These are phyloP conservation scores for Intellagama lesueurii DNA, from an alignment of 2,797 vertebrate species.

Conservation along the genomic window DNA sequence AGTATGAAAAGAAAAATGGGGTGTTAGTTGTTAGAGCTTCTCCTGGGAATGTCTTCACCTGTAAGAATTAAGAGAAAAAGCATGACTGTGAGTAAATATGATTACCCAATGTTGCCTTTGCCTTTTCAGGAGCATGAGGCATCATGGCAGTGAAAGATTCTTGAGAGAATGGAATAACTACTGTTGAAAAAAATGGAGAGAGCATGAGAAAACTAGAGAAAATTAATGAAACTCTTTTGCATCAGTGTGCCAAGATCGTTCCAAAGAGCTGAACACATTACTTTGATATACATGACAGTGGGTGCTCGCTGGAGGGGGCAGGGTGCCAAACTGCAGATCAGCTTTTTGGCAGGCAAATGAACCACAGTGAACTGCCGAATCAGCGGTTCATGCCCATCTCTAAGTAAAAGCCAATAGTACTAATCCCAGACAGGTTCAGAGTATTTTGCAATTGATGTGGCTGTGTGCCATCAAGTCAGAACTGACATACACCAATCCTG, in stretches of 20 bases:
- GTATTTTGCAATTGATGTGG: background rate
- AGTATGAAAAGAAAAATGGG: slow-evolving; percentile 42
- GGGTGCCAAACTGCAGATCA: no score
- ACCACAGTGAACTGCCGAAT: no score
- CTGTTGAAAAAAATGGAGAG: slow-evolving; percentile 61
- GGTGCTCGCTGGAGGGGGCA: no score
- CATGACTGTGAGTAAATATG: slow-evolving; percentile 29
- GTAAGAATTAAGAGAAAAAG: slow-evolving; percentile 40
- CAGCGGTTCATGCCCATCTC: no score
- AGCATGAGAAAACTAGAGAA: slow-evolving; percentile 36
- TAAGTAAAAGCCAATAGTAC: no score
- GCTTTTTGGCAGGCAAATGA: no score
- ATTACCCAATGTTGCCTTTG: slow-evolving; percentile 78
- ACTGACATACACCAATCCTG: no score
- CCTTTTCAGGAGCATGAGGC: slow-evolving; percentile 68
- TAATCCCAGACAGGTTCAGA: background rate
- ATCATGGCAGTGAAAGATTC: slow-evolving; percentile 68
- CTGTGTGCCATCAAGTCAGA: no score
- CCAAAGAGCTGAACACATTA: background rate
- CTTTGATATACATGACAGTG: background rate
- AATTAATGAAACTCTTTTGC: background rate
- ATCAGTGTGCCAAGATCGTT: background rate
- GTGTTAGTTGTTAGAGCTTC: slow-evolving; percentile 24
- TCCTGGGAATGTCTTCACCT: slow-evolving; percentile 33
- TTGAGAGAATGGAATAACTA: slow-evolving; percentile 63